A percentile compares a stretch with the other conserved stretches of the same genome.
Conservation (phyloP, 2,113 vertebrate species). For the Tretioscincus oriximinensis region DNA sequence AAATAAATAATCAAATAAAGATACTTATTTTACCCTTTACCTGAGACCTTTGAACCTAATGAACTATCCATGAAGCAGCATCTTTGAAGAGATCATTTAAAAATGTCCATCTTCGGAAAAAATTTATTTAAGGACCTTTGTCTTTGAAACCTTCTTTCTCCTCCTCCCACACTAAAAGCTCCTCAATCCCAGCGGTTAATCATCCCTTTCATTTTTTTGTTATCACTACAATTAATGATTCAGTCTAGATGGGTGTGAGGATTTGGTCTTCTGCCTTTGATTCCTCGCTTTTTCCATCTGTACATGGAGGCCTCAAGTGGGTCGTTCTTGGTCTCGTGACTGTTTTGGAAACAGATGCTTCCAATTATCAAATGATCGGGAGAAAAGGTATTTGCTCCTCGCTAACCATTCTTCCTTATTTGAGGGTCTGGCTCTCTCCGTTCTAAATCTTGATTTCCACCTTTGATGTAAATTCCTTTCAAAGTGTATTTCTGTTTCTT, state of each 20-base stretch:
- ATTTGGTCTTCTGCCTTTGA: conserved; percentile 17
- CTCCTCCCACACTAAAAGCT: accelerated
- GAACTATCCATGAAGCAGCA: background rate
- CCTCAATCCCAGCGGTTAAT: background rate
- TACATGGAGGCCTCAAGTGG: conserved; percentile 17
- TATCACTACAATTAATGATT: background rate
- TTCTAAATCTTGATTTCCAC: background rate
- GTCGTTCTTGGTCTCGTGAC: conserved; percentile 11
- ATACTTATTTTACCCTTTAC: too few species aligned
- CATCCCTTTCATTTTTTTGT: background rate
- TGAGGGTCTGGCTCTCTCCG: accelerated
- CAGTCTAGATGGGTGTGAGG: background rate
- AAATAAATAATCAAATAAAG: too few species aligned
- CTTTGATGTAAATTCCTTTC: background rate
- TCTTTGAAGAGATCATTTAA: background rate
- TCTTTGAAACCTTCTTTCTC: background rate
- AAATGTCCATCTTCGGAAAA: accelerated
- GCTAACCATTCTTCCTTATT: conserved; percentile 24
- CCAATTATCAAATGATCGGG: conserved; percentile 13
- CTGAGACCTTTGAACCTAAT: too few species aligned
- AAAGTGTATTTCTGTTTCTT: background rate
- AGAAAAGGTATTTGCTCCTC: conserved; percentile 10
- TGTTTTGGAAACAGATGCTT: background rate
- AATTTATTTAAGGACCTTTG: background rate
- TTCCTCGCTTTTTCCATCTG: background rate